These are phyloP conservation scores for Pogonophryne albipinna DNA, from an alignment of 2,797 vertebrate species.

Conservation along the genomic window DNA sequence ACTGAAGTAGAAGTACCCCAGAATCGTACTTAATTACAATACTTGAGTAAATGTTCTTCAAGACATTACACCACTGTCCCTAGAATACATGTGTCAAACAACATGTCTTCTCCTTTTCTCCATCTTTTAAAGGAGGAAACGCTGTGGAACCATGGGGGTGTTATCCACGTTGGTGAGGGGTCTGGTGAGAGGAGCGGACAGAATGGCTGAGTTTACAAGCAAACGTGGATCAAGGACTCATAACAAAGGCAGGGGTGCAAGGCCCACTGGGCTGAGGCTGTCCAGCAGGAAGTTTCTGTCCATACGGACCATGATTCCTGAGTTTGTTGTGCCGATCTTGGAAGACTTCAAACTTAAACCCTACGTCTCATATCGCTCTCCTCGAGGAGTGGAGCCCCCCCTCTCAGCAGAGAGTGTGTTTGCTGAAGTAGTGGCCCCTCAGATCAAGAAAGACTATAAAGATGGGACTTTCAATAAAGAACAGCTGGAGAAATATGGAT, in stretches of 20 bases:
- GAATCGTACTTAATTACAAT: too few relatives aligned
- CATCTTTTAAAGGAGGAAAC: not conserved
- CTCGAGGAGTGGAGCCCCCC: conserved; percentile 79
- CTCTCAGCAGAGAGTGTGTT: conserved; percentile 89
- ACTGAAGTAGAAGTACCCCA: too few relatives aligned
- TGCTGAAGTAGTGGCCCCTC: conserved; percentile 84
- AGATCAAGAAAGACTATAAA: conserved; percentile 87
- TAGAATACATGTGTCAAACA: not conserved
- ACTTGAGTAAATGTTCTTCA: too few relatives aligned
- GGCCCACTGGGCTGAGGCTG: conserved; percentile 80
- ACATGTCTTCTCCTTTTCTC: not conserved
- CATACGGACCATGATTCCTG: conserved; percentile 88
- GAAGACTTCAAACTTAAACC: conserved; percentile 91
- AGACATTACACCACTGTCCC: not conserved
- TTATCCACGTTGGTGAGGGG: conserved; percentile 86
- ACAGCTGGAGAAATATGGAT: conserved; percentile 91
- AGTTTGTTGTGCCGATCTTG: conserved; percentile 91
- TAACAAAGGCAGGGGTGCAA: conserved; percentile 88
- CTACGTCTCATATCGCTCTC: conserved; percentile 91
- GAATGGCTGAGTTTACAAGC: conserved; percentile 92
- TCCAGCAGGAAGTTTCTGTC: conserved; percentile 85
- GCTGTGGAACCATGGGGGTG: conserved; percentile 86
- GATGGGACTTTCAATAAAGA: conserved; percentile 82
- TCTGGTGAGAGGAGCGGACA: conserved; percentile 90
- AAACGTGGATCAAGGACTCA: conserved; percentile 91